Base-by-base conservation (phyloP, 2,888 invertebrate species). In the Piscicola geometra region DNA sequence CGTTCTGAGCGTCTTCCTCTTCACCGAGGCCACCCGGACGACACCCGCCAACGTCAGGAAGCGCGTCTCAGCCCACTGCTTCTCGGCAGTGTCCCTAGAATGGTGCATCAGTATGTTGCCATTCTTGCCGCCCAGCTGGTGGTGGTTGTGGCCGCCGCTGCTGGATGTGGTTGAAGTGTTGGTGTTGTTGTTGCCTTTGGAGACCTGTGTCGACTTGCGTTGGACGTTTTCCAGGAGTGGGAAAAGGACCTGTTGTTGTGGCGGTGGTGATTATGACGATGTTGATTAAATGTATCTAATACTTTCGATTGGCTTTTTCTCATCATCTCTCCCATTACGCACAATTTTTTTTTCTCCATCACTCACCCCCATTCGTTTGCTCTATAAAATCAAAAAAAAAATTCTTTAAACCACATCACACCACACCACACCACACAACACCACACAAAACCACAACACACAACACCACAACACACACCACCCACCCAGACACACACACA, bases 61-160 rank as follows among this genome's bases (percentile, higher is more conserved):
- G 88, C 95, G 93, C 0, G 98, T 98, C 86, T 98, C 97, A 0
- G 97, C 95, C 97, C 97, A 98, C 83, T 98, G 98, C 82, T 98
- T 98, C 86, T 96, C 95, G 70, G 97, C 97, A 0, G 99, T 99
- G 86, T 99, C 98, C 77, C 99, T 89, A 0, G 97, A 94, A 86
- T 99, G 99, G 86, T 99, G 99, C 81, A 99, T 97, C 3, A 98
- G 88, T 80, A 98, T 94, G 83, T 94, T 95, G 73, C 76, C 81
- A 76, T 92, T 93, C 67, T 81, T 79, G 18, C 77, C 74, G n/a
- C 69, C 66, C 77, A 92, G 93, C 56, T 28, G 70, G 30, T 36
- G 36, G 76, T 82, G 82, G 15, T 3, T 56, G 30, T 36, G 36
- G 76, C 82, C 82, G 15, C 3, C n/a, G 3, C 15, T 18, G 3